Conservation (phyloP, 2,797 vertebrate species). For the Gymnopithys bicolor region DNA sequence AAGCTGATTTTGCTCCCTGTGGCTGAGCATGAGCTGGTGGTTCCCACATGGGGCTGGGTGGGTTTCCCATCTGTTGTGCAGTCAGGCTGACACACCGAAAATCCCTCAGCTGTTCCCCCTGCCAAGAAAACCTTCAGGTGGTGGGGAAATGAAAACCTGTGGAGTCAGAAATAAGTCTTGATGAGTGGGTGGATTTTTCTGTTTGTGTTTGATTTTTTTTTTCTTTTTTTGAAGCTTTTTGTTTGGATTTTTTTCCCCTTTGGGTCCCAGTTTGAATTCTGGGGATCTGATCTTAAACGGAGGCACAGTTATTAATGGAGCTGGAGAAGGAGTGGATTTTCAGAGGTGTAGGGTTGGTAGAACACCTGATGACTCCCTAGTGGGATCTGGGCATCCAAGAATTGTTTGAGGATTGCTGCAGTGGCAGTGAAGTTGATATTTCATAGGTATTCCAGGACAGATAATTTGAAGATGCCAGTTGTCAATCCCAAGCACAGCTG, state of each 20-base stretch:
- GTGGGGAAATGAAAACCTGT: neutral
- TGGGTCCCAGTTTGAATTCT: neutral
- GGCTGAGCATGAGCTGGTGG: neutral
- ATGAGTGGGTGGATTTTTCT: neutral
- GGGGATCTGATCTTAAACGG: neutral
- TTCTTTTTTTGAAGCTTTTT: neutral
- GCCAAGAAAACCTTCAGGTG: neutral
- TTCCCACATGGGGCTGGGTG: neutral
- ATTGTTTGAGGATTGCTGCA: neutral
- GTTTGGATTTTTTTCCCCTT: rapidly evolving
- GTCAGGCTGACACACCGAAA: neutral
- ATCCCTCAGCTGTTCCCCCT: neutral
- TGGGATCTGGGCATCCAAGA: neutral
- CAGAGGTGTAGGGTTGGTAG: neutral
- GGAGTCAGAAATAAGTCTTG: neutral
- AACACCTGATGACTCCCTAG: neutral
- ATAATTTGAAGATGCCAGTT: neutral
- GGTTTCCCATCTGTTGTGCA: neutral
- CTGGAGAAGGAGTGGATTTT: neutral
- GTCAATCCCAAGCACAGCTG: neutral
- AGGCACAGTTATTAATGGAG: neutral
- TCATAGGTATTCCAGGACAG: neutral
- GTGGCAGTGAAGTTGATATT: neutral
- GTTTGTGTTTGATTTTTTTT: neutral
- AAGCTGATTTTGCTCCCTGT: neutral